Percentiles rank a stretch among this genome's conserved stretches.
Evolutionary conservation across 2,888 invertebrate genomes (phyloP).

Genomic region (Microchrysa polita): DNA sequence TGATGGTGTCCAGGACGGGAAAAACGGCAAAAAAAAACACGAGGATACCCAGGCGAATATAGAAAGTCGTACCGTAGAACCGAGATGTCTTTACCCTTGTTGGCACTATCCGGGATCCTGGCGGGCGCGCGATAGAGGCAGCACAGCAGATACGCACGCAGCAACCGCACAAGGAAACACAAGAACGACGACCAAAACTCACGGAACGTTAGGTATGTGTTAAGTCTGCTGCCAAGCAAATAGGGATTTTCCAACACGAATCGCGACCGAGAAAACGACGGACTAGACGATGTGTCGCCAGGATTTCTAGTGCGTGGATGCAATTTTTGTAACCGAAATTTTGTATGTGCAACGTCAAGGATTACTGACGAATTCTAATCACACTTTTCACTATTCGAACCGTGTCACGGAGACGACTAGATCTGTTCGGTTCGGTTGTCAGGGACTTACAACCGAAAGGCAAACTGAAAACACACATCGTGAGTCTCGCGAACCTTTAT

Average conservation of each 20-base stretch:
- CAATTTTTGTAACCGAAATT: background rate
- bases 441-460: background rate
- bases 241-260: conserved; percentile 1
- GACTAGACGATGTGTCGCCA: conserved; percentile 30
- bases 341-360: background rate
- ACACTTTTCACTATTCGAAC: background rate
- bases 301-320: background rate
- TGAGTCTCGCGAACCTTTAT: conserved; percentile 7
- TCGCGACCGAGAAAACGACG: conserved; percentile 13
- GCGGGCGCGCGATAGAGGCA: background rate
- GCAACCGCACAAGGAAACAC: background rate
- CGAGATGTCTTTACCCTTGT: conserved; percentile 4
- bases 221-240: too few relatives aligned
- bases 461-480: background rate
- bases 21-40: background rate
- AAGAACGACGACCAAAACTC: background rate
- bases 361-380: background rate
- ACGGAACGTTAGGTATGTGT: background rate
- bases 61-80: background rate
- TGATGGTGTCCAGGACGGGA: too few relatives aligned
- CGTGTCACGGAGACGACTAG: background rate
- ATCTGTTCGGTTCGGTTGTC: too few relatives aligned
- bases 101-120: background rate
- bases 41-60: background rate
- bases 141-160: background rate